Conservation (phyloP, 30 jellyfish, hydroid and myxozoan species). For the Catostylus mosaicus region DNA sequence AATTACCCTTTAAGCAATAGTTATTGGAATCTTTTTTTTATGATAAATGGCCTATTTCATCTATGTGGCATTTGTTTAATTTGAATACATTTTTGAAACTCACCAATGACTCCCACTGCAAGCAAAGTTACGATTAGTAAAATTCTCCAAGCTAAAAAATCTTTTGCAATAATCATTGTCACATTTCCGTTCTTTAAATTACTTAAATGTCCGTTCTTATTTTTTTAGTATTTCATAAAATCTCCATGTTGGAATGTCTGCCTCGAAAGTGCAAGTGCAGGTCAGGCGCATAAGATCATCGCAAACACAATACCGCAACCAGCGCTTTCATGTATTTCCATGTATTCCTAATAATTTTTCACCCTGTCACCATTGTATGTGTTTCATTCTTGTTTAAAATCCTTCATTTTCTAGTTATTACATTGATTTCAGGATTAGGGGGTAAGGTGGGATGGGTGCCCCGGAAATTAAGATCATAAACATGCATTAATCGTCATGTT, state of each 20-base stretch:
- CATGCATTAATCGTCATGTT: too few species aligned
- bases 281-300: slow-evolving; percentile 72
- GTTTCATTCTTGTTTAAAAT: too few species aligned
- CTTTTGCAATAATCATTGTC: slow-evolving; percentile 42
- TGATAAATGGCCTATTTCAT: background rate
- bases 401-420: too few species aligned
- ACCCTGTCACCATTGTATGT: too few species aligned
- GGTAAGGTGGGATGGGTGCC: too few species aligned
- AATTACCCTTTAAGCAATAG: too few species aligned
- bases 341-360: too few species aligned
- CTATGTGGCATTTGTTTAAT: slow-evolving; percentile 1
- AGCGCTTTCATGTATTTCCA: slow-evolving; percentile 25
- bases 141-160: background rate
- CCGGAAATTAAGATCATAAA: too few species aligned
- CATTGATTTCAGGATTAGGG: too few species aligned
- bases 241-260: slow-evolving; percentile 18
- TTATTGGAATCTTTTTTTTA: too few species aligned
- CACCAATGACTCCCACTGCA: slow-evolving; percentile 28
- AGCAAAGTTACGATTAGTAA: background rate
- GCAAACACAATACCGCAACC: slow-evolving; percentile 60
- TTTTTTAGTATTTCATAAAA: background rate
- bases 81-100: slow-evolving; percentile 1
- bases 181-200: slow-evolving; percentile 41
- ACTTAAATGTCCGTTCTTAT: background rate
- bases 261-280: slow-evolving; percentile 7